phyloP scores from a whole-genome alignment of 2,797 vertebrate genomes.

The Gadopsis bispinosus region DNA sequence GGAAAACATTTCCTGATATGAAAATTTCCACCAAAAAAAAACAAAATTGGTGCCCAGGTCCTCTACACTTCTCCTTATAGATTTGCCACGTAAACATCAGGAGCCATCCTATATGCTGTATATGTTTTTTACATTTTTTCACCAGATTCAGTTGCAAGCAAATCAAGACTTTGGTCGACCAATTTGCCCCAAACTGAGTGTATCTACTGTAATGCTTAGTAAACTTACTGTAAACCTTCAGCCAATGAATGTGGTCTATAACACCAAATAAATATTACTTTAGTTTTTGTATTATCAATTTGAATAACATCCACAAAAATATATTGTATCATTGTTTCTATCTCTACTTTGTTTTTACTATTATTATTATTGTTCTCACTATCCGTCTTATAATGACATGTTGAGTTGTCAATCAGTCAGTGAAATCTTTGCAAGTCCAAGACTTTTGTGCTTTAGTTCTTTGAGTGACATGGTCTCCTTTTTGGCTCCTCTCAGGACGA shows the following conservation, averaged over 20 bases:
- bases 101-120: not conserved
- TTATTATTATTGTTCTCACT: not conserved
- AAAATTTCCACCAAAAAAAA: too few species aligned
- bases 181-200: not conserved
- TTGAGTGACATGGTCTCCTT: not conserved
- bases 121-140: not conserved
- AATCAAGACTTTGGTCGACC: not conserved
- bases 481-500: conserved; percentile 82
- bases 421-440: not conserved
- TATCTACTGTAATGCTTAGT: not conserved
- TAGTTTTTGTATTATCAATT: not conserved
- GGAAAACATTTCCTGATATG: not conserved
- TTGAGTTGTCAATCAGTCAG: not conserved
- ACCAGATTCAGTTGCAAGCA: not conserved
- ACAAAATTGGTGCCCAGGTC: not conserved
- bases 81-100: not conserved
- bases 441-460: not conserved
- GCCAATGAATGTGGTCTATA: not conserved
- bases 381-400: not conserved
- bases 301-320: too few species aligned
- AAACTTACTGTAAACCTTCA: not conserved
- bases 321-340: not conserved
- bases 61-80: not conserved
- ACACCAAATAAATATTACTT: not conserved
- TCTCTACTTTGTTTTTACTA: not conserved